phyloP scores from a whole-genome alignment of 2,113 vertebrate genomes.

The Otis tarda region DNA sequence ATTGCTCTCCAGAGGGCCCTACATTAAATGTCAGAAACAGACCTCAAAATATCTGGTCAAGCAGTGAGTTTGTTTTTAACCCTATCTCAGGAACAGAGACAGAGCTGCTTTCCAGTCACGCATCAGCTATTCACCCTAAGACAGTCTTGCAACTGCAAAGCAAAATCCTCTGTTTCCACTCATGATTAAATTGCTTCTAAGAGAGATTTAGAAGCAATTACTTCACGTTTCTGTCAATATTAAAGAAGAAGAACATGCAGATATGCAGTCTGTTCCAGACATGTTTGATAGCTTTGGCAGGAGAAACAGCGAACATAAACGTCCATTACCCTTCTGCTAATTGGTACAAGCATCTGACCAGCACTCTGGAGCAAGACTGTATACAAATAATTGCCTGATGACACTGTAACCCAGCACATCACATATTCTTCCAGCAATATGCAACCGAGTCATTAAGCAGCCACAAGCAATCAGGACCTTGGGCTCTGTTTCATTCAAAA shows the following conservation, averaged over 20 bases:
- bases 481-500: not conserved
- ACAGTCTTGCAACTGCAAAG: not conserved
- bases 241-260: not conserved
- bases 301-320: not conserved
- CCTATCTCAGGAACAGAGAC: not conserved
- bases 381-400: not conserved
- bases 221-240: not conserved
- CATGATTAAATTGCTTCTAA: not conserved
- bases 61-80: not conserved
- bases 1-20: not conserved
- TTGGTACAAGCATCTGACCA: not conserved
- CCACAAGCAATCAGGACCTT: not conserved
- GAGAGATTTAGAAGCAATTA: not conserved
- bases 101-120: not conserved
- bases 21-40: not conserved
- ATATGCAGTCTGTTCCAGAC: not conserved
- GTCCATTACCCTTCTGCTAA: not conserved
- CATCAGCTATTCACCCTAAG: not conserved
- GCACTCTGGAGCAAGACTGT: not conserved
- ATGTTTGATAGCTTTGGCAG: not conserved
- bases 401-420: not conserved
- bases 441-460: not conserved
- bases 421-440: not conserved
- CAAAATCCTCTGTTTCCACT: constrained; percentile 5
- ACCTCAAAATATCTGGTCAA: not conserved